phyloP scores from a whole-genome alignment of 1,140 invertebrate genomes.

The Zaprionus kolodkinae region DNA sequence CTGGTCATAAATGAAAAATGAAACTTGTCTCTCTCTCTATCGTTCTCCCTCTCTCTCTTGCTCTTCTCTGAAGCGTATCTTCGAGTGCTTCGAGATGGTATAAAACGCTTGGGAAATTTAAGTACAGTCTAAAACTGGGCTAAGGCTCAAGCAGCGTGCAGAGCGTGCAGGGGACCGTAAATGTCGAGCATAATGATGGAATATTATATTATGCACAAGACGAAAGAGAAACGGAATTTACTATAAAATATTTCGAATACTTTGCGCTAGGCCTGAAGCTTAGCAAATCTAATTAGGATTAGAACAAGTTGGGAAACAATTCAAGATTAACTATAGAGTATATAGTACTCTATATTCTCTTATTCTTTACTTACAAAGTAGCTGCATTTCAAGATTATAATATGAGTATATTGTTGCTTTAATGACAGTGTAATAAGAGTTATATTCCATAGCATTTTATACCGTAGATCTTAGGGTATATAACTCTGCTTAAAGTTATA shows the following conservation, averaged over 20 bases:
- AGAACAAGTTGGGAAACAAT: neutral
- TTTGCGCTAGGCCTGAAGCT: neutral
- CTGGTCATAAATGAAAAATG: constrained; percentile 78
- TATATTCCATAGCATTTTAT: neutral
- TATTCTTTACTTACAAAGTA: no score
- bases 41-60: neutral
- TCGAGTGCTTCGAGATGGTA: constrained; percentile 5
- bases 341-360: no score
- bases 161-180: constrained; percentile 11
- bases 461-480: no score
- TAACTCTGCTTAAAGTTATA: no score
- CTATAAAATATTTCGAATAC: neutral
- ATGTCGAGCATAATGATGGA: constrained; percentile 21
- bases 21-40: constrained; percentile 64
- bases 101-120: constrained; percentile 51
- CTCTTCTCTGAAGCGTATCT: neutral
- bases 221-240: neutral
- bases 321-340: no score
- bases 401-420: no score
- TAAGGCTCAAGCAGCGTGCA: constrained; percentile 1
- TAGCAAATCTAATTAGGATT: neutral
- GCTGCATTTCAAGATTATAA: no score
- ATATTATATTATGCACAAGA: constrained; percentile 11
- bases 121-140: constrained; percentile 33
- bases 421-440: no score